Conservation (phyloP, 2,113 vertebrate species). For the Setophaga kirtlandii region DNA sequence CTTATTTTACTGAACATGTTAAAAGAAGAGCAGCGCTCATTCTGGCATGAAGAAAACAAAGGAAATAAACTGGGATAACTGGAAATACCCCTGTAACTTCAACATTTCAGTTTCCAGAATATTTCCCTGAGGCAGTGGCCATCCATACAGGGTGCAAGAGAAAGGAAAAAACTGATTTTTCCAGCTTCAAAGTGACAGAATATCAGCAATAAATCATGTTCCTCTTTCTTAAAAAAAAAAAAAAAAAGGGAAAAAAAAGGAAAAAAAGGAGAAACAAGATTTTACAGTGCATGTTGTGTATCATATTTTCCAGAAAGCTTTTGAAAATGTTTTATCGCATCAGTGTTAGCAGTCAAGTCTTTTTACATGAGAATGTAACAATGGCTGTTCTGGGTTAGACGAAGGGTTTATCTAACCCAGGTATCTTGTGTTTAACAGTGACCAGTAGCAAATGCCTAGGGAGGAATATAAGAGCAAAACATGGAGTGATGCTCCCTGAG, state of each 20-base stretch:
- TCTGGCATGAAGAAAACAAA: not conserved
- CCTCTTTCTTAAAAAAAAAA: not conserved
- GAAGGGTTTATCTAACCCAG: slow-evolving; percentile 43
- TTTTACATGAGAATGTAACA: slow-evolving; percentile 34
- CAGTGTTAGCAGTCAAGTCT: slow-evolving; percentile 42
- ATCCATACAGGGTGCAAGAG: not conserved
- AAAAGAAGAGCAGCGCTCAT: not conserved
- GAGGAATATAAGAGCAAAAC: slow-evolving; percentile 19
- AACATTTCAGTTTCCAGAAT: not conserved
- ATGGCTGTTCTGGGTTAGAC: not conserved
- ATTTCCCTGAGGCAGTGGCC: not conserved
- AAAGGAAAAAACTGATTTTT: not conserved
- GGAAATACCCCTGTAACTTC: not conserved
- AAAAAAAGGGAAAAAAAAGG: fast-evolving
- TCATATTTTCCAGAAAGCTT: slow-evolving; percentile 11
- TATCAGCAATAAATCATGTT: not conserved
- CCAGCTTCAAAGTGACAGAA: not conserved
- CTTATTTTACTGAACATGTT: not conserved
- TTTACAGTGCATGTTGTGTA: not conserved
- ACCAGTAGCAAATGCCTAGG: slow-evolving; percentile 17
- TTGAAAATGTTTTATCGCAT: slow-evolving; percentile 36
- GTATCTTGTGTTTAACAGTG: slow-evolving; percentile 46
- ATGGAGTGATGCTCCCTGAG: not conserved
- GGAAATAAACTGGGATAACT: not conserved
- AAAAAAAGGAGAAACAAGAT: not conserved